Evolutionary conservation across 2,888 invertebrate species (phyloP), one percentile per base, ranked within the genome.

Genomic region (Drosophila falleni): DNA sequence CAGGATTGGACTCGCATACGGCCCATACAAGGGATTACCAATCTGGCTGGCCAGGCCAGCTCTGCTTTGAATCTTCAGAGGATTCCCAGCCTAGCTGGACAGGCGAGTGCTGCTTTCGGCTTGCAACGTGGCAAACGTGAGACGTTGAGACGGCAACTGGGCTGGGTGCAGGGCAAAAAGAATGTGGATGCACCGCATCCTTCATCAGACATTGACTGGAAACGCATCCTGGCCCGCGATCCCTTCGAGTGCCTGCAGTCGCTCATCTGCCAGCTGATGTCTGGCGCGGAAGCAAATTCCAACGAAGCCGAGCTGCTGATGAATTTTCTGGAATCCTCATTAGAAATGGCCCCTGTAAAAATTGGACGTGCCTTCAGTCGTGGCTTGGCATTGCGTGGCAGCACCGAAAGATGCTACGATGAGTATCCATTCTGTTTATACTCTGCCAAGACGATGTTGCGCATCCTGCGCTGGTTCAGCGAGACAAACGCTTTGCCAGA

Each of bases 1-100:
- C 92, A 93, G 80, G 94, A 94, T 72, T 94, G 92, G 88, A 93
- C 91, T 72, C 92, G 92, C 79, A 93, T 94, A 62, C 90, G 85
- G 13, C 92, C 92, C 4, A 81, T 92, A 42, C 90, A 90, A 5
- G 86, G 80, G 11, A 82, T 89, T 1, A 80, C 88, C 11, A 74
- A 81, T 49, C 69, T 89, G 11, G 77, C 91, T 2, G 80, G 81
- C 0, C 83, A 87, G 60, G 85, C 84, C 9, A 79, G 87, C 54
- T 58, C 65, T 5, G 61, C 62, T 1, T 15, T 87, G 8, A 78
- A 80, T 41, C 65, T 82, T 11, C 71, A 71, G 15, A 83, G 87
- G 11, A 19, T 81, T 8, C 78, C 81, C 5, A 50, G 29, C 5
- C 37, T 79, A 41, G 54, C 73, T 6, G 78, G 78, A 0, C 61